A percentile compares a stretch with the other conserved stretches of the same genome.
These are phyloP conservation scores for Onychomys torridus DNA, from an alignment of 2,797 vertebrate species.

Conservation along the genomic window DNA sequence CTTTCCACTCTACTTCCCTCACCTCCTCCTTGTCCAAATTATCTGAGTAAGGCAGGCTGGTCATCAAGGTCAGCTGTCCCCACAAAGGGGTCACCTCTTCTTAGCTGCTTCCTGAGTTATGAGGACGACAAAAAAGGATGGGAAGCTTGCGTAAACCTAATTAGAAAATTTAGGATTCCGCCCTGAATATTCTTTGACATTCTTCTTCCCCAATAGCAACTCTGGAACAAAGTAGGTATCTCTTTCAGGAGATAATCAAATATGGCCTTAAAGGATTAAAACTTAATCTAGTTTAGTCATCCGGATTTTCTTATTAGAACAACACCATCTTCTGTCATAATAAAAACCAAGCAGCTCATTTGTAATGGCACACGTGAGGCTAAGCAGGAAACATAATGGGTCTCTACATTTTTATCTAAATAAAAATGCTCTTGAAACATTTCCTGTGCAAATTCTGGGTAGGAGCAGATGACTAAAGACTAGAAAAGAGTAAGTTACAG, in stretches of 20 bases:
- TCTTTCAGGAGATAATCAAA: not conserved
- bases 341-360: not conserved
- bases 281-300: not conserved
- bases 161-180: not conserved
- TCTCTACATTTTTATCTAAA: not conserved
- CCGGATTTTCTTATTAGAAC: not conserved
- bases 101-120: slow-evolving; percentile 42
- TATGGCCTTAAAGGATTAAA: not conserved
- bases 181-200: not conserved
- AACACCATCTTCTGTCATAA: not conserved
- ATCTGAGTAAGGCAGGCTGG: slow-evolving; percentile 17
- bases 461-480: not conserved
- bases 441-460: not conserved
- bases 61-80: slow-evolving; percentile 13
- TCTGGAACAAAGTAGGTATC: not conserved
- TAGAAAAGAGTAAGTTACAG: not conserved
- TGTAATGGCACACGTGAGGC: not conserved
- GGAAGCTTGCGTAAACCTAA: not conserved
- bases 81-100: slow-evolving; percentile 38
- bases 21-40: slow-evolving; percentile 13
- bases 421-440: not conserved
- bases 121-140: slow-evolving; percentile 26
- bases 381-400: not conserved
- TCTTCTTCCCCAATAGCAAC: not conserved
- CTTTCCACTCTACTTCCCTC: slow-evolving; percentile 40